These are phyloP conservation scores for Microctonus brassicae DNA, from an alignment of 2,888 invertebrate species.

Conservation along the genomic window DNA sequence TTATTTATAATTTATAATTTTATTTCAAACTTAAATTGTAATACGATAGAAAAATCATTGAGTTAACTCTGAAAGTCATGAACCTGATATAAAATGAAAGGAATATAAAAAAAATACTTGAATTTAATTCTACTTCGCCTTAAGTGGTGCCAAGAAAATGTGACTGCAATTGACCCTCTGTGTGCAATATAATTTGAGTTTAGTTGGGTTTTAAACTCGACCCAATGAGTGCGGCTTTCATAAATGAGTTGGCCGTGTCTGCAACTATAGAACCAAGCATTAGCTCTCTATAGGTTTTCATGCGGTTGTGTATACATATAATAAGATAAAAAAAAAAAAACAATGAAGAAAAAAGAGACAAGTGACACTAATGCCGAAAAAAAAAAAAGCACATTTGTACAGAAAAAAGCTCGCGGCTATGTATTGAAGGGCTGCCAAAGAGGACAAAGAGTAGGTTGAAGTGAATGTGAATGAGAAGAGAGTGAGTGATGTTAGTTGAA, in stretches of 20 bases:
- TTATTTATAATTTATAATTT: too few relatives aligned
- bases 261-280: conserved; percentile 12
- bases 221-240: not conserved
- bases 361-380: conserved; percentile 30
- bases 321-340: not conserved
- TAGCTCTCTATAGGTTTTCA: not conserved
- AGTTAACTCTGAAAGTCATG: too few relatives aligned
- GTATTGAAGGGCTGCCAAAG: conserved; percentile 45
- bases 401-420: conserved; percentile 25
- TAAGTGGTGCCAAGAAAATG: not conserved
- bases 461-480: too few relatives aligned
- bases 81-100: too few relatives aligned
- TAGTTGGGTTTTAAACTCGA: not conserved
- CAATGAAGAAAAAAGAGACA: not conserved
- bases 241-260: conserved; percentile 21
- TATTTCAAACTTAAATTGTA: too few relatives aligned
- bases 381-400: conserved; percentile 28
- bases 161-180: not conserved
- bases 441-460: conserved; percentile 24
- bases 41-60: too few relatives aligned
- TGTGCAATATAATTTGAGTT: not conserved
- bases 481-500: not conserved
- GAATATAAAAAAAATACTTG: too few relatives aligned
- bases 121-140: not conserved
- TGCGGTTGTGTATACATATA: not conserved